Evolutionary conservation across 2,113 vertebrate species (phyloP), one percentile per base, ranked within the genome.

Genomic region (Gymnocephalus cernua): DNA sequence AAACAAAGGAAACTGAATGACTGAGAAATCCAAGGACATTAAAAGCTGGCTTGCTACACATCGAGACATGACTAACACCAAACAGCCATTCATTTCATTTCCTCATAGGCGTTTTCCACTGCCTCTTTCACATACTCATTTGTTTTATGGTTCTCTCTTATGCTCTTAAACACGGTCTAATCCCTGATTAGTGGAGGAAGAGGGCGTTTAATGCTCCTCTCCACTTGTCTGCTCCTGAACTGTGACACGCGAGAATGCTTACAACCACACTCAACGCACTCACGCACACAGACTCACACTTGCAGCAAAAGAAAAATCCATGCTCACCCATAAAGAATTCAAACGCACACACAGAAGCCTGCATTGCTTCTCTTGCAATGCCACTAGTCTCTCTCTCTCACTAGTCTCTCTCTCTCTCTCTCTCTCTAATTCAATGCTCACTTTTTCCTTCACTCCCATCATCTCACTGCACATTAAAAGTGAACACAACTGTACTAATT

Each of bases 111-210:
- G 10, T 83, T 88, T 86, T 86, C 72, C 72, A 75, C 66, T 19
- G 35, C 85, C 88, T 86, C 78, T 69, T 80, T 77, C 54, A 69
- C 53, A 69, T 86, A 77, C 77, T 89, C 62, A 82, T 88, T 92
- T 88, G 86, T 89, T 92, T 90, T 86, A 74, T 80, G 70, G 57
- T 80, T 86, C 79, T 90, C 77, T 82, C 77, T 90, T 85, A 77
- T 89, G 83, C 88, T 92, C 82, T 92, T 93, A 93, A 91, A 86
- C 76, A 86, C 79, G 51, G 81, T 88, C 88, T 93, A 92, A 93
- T 92, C 88, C 92, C 89, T 89, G 85, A 93, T 93, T 93, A 92
- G 88, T 77, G 68, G 29, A 67, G 78, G 79, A 83, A 88, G 89
- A 88, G 84, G 86, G 79, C 44, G 64, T 86, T 87, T 92, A 89